These are phyloP conservation scores for Strix uralensis DNA, from an alignment of 2,113 vertebrate genomes.

Conservation along the genomic window DNA sequence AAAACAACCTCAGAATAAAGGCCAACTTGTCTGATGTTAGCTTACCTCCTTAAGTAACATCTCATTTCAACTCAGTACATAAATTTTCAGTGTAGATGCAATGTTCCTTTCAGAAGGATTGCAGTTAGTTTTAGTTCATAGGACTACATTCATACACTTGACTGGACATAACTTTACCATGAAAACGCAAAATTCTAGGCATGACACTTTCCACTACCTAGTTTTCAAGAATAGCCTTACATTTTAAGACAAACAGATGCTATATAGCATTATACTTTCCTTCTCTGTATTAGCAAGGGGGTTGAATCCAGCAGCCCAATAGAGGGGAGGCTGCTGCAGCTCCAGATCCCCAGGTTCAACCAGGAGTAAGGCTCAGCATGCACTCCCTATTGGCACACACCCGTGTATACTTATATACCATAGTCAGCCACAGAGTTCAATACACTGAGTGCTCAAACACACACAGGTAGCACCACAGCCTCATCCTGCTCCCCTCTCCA, in stretches of 20 bases:
- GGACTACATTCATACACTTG: not conserved
- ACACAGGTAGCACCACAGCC: not conserved
- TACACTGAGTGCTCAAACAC: fast-evolving
- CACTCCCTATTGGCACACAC: not conserved
- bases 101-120: not conserved
- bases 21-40: not conserved
- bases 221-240: not conserved
- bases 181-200: not conserved
- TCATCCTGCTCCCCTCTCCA: not conserved
- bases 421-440: not conserved
- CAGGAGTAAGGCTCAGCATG: not conserved
- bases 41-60: not conserved
- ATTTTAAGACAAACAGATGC: not conserved
- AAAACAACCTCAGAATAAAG: not conserved
- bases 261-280: not conserved
- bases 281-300: not conserved
- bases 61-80: not conserved
- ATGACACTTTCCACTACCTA: not conserved
- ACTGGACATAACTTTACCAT: not conserved
- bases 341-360: not conserved
- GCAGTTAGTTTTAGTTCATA: not conserved
- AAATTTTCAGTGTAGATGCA: not conserved
- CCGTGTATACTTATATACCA: fast-evolving
- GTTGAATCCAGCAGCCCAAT: not conserved
- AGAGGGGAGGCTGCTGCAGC: not conserved